phyloP scores from a whole-genome alignment of 2,888 invertebrate genomes.

The Quadroppia sp. region DNA sequence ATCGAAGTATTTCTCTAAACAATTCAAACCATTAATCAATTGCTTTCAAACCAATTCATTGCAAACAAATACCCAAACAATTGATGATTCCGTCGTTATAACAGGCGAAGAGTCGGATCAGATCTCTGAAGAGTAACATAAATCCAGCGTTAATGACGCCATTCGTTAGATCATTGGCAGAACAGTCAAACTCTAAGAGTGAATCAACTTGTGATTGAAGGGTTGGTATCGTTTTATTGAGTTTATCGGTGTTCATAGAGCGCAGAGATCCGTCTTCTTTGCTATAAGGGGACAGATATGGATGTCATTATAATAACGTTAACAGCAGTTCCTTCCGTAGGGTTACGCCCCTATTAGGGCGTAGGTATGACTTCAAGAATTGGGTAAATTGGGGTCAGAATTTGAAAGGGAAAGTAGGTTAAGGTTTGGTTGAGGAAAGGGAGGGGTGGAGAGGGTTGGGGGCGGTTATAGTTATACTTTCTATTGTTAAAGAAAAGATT shows the following conservation, averaged over 20 bases:
- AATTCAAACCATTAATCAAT: constrained; percentile 61
- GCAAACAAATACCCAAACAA: constrained; percentile 64
- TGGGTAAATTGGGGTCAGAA: no score
- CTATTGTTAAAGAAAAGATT: no score
- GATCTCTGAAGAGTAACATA: constrained; percentile 91
- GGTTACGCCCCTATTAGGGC: no score
- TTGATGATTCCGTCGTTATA: constrained; percentile 99
- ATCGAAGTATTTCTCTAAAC: constrained; percentile 90
- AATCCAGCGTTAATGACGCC: constrained; percentile 99
- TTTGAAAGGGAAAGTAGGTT: no score
- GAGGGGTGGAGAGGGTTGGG: no score
- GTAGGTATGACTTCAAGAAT: no score
- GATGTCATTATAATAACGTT: constrained; percentile 2
- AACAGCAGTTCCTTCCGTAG: no score
- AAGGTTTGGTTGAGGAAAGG: no score
- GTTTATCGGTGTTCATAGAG: constrained; percentile 95
- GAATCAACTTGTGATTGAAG: constrained; percentile 93
- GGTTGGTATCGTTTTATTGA: constrained; percentile 91
- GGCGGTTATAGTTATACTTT: no score
- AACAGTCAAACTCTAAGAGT: constrained; percentile 93
- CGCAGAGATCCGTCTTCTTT: constrained; percentile 95
- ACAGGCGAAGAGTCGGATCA: constrained; percentile 97
- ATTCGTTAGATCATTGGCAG: constrained; percentile 92
- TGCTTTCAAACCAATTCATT: background rate
- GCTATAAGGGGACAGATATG: constrained; percentile 56